Percentiles rank a stretch among this genome's conserved stretches.
Conservation (phyloP, 35 echinoderm and acorn worm species). For the Heliocidaris erythrogramma region DNA sequence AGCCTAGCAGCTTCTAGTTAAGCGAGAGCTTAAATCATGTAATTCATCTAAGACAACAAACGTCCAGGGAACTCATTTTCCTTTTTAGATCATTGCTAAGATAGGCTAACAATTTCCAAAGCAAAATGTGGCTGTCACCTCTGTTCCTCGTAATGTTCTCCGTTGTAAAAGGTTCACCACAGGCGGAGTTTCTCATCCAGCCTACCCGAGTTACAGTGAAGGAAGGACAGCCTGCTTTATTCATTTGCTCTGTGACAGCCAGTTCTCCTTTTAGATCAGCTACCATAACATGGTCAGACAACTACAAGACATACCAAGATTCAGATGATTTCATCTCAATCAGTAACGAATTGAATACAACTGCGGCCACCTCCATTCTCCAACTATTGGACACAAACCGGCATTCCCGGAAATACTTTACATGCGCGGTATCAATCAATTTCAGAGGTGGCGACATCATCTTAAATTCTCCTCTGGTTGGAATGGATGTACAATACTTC, state of each 20-base stretch:
- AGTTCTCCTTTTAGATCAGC: neutral
- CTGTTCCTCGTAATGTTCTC: neutral
- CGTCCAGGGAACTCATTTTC: neutral
- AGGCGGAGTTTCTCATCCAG: neutral
- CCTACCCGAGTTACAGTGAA: neutral
- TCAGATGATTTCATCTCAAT: neutral
- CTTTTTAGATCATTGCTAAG: neutral
- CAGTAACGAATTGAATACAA: neutral
- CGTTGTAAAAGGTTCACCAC: neutral
- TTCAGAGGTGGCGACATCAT: neutral
- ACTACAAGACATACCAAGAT: neutral
- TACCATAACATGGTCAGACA: neutral
- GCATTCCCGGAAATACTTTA: neutral
- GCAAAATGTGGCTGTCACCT: neutral
- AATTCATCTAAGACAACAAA: neutral
- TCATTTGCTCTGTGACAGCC: neutral
- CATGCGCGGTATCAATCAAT: neutral
- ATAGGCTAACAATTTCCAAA: neutral
- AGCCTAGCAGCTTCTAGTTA: too few species aligned
- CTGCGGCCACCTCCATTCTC: neutral
- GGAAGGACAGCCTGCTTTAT: neutral
- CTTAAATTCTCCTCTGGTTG: neutral
- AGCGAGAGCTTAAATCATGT: too few species aligned
- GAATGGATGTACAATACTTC: neutral
- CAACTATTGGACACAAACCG: slow-evolving; percentile 4